Base-by-base conservation (phyloP, 2,797 vertebrate genomes). In the Chelmon rostratus region DNA sequence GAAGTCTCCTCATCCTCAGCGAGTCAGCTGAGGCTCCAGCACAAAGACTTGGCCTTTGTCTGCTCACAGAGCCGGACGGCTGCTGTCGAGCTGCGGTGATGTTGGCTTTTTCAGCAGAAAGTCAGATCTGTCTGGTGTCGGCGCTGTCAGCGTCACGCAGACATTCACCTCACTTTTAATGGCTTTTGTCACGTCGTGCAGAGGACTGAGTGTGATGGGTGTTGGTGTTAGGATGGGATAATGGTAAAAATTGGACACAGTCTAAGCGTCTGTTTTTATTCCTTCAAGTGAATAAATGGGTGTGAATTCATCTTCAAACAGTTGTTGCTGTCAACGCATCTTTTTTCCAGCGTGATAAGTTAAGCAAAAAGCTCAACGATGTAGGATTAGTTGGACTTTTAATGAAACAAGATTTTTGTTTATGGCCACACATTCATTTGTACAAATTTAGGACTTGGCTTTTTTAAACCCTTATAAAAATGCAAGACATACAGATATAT, bases 31-130 rank as follows among this genome's bases (percentile, higher is more conserved):
- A 40, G 57, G n/a, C 68, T 63, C 44, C 19, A 19, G 62, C 62
- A 76, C 63, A 46, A 63, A 68, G 78, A 54, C 49, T 58, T n/a
- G 63, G 67, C 44, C 76, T 80, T 78, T 82, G 76, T 86, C 63
- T 79, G 47, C 68, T 56, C 40, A 10, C 64, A 58, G 58, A 54
- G 53, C 47, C 70, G 58, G 52, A 42, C 8, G 13, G 47, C 49
- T 18, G 23, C 18, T 8, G 35, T 6, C 0, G 44, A 44, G 54
- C n/a, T 62, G 0, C 18, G 35, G 64, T 13, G 42, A n/a, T 23
- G 25, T 3, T 12, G 37, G 42, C 59, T 58, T 9, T 38, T 25
- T 15, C 19, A 67, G 16, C 68, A 54, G 9, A 56, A 13, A 42
- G 38, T 33, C 23, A 31, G 35, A 69, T 38, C 25, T 66, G 47